Percentiles rank a stretch among this genome's conserved stretches.
phyloP scores from a whole-genome alignment of 2,113 vertebrate species.

The Pampusana beccarii region DNA sequence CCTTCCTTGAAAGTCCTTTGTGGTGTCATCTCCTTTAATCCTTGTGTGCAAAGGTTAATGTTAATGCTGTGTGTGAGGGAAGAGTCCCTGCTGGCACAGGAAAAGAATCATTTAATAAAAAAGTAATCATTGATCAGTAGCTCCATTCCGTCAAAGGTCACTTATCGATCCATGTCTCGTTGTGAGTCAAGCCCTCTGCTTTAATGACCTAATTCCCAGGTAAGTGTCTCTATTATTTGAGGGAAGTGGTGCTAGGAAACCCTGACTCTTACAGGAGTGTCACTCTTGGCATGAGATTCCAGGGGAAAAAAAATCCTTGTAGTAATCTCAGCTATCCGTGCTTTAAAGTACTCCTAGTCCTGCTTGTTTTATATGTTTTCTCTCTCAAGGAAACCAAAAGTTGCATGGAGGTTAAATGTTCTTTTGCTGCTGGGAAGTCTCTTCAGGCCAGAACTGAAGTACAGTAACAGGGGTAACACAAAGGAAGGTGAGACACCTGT shows the following conservation, averaged over 20 bases:
- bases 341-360: not conserved
- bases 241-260: not conserved
- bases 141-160: conserved; percentile 21
- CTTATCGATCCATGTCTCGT: conserved; percentile 38
- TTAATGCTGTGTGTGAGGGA: conserved; percentile 37
- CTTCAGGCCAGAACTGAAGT: not conserved
- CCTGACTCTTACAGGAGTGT: not conserved
- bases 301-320: not conserved
- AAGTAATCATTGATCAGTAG: conserved; percentile 57
- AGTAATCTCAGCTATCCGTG: not conserved
- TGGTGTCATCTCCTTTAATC: conserved; percentile 25
- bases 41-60: conserved; percentile 35
- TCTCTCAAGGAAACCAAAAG: not conserved
- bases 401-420: not conserved
- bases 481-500: not conserved
- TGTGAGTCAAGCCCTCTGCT: conserved; percentile 31
- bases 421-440: not conserved
- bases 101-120: conserved; percentile 60
- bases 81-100: conserved; percentile 9
- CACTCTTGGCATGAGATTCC: not conserved
- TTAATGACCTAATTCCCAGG: conserved; percentile 62
- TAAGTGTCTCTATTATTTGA: conserved; percentile 21
- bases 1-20: not conserved
- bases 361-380: not conserved
- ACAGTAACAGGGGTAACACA: not conserved